Evolutionary conservation across 1,140 invertebrate species (phyloP), one percentile per base, ranked within the genome.

Genomic region (Dendrolimus punctatus): DNA sequence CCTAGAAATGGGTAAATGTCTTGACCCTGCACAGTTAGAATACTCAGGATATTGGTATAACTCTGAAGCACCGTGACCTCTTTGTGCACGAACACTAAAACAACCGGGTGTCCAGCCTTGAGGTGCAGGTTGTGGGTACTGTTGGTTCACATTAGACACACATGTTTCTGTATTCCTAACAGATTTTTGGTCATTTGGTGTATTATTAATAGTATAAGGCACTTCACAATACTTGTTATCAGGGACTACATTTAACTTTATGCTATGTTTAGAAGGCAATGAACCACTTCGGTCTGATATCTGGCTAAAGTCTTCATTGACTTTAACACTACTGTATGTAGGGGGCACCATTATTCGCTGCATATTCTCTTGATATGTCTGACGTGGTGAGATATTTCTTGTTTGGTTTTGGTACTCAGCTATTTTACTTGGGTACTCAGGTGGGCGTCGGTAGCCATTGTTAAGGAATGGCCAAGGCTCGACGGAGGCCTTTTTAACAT

Each of bases 361-460:
- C 85, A 87, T 88, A 51, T 87, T 88, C 66, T 88, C 86, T 77
- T 87, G 85, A 68, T 84, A 88, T 67, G 86, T 88, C 70, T 85
- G 81, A 74, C 86, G 71, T 39, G 86, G 86, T 56, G 86, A 88
- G 75, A 88, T 88, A 67, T 87, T 86, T 65, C 82, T 74, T 47
- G 74, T 64, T 51, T 74, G 77, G 39, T 67, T 66, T 47, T 76
- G 67, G 57, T 76, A 83, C 36, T 78, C 76, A 36, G 73, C 49
- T 49, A 74, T 57, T 55, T 80, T 83, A 49, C 68, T 73, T 46
- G 72, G 68, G 62, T 76, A 77, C 38, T 85, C 77, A 50, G 81
- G 69, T 58, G 68, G 70, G 39, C 68, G 66, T 40, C 63, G 74
- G 50, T 80, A 79, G 49, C 58, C 23, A 56, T 65, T 71, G 46